A percentile compares a stretch with the other conserved stretches of the same genome.
Evolutionary conservation across 2,797 vertebrate genomes (phyloP).

Genomic region (Acrocephalus scirpaceus): DNA sequence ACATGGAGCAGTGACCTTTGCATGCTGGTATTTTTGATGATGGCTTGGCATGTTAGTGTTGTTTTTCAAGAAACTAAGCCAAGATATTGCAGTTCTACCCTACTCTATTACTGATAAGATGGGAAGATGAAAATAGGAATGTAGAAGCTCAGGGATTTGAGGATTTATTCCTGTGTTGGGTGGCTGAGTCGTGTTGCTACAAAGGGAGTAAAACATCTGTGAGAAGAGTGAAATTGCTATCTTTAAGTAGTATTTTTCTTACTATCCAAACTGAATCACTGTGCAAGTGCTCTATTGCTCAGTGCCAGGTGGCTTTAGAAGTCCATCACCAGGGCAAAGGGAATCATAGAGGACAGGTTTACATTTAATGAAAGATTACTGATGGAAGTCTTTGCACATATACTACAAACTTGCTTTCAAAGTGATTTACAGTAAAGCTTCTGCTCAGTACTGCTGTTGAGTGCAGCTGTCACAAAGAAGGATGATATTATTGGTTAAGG

Average conservation of each 20-base stretch:
- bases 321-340: background rate
- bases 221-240: background rate
- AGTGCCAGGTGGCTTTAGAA: background rate
- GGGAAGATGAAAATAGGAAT: background rate
- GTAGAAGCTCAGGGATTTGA: background rate
- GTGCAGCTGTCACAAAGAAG: background rate
- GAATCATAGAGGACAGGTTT: background rate
- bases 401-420: background rate
- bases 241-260: background rate
- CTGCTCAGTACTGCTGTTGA: background rate
- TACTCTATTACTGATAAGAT: background rate
- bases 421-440: background rate
- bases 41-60: background rate
- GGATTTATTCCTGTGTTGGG: background rate
- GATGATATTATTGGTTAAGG: background rate
- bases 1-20: background rate
- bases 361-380: background rate
- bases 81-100: background rate
- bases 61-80: background rate
- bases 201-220: background rate
- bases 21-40: background rate
- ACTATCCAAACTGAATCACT: background rate
- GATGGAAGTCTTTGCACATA: background rate
- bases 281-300: background rate
- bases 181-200: background rate